phyloP scores from a whole-genome alignment of 2,888 invertebrate species.

The Pinctada fucata region DNA sequence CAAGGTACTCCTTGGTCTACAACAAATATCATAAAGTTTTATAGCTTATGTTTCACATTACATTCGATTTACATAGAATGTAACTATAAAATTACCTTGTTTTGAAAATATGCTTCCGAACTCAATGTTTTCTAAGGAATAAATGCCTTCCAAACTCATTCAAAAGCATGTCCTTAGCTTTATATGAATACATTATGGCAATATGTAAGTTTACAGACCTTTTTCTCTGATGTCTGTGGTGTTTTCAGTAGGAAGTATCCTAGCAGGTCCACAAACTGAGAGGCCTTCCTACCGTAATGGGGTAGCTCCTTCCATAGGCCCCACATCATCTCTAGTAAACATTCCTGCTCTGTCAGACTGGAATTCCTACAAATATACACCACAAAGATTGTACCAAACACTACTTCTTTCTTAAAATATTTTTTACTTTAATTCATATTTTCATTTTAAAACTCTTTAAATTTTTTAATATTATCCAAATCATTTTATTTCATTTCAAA shows the following conservation, averaged over 20 bases:
- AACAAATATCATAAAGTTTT: constrained; percentile 24
- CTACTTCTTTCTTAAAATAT: no score
- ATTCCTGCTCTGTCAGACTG: constrained; percentile 86
- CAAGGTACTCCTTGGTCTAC: constrained; percentile 86
- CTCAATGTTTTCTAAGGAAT: no score
- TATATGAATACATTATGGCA: not conserved
- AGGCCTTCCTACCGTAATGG: constrained; percentile 93
- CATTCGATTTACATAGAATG: no score
- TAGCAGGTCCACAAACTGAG: constrained; percentile 96
- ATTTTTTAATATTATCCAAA: no score
- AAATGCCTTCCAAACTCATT: no score
- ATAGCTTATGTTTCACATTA: no score
- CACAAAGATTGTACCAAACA: no score
- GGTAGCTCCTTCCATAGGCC: constrained; percentile 93
- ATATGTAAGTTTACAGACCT: constrained; percentile 37
- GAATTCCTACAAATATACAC: constrained; percentile 82
- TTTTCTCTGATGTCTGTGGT: constrained; percentile 68
- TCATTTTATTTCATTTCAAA: no score
- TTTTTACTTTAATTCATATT: no score
- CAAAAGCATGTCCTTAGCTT: not conserved
- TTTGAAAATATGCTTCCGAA: no score
- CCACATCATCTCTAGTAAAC: constrained; percentile 90
- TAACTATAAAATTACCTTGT: no score
- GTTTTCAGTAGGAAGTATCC: constrained; percentile 95
- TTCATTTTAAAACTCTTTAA: no score